Evolutionary conservation across 2,888 invertebrate species (phyloP).

Genomic region (Acronicta aceris): DNA sequence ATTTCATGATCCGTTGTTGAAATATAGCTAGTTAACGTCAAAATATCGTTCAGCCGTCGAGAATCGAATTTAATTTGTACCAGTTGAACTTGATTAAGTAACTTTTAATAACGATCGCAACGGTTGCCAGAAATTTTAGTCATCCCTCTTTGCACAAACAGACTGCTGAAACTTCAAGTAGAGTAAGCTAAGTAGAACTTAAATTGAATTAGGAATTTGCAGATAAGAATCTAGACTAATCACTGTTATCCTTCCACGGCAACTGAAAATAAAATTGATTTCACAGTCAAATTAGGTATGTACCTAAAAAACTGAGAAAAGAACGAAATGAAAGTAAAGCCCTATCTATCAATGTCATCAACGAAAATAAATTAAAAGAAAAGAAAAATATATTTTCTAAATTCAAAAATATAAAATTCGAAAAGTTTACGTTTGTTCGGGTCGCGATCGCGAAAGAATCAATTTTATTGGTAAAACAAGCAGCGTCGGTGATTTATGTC

Average conservation of each 20-base stretch:
- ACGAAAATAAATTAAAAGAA: constrained; percentile 22
- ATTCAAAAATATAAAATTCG: constrained; percentile 56
- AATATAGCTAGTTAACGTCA: constrained; percentile 61
- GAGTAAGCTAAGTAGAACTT: constrained; percentile 20
- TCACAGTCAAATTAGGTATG: constrained; percentile 13
- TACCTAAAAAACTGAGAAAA: constrained; percentile 7
- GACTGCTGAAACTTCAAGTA: constrained; percentile 19
- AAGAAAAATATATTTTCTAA: constrained; percentile 37
- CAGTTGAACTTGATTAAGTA: constrained; percentile 42
- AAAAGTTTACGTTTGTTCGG: constrained; percentile 65
- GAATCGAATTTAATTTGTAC: constrained; percentile 48
- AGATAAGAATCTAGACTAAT: constrained; percentile 8
- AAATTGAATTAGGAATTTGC: constrained; percentile 27
- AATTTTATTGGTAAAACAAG: constrained; percentile 88
- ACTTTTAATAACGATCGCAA: constrained; percentile 38
- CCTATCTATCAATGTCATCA: constrained; percentile 46
- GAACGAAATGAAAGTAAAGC: constrained; percentile 19
- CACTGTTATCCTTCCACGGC: constrained; percentile 8
- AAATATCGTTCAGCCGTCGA: constrained; percentile 31
- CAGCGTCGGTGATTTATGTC: constrained; percentile 83
- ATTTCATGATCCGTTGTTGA: constrained; percentile 71
- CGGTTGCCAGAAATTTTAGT: constrained; percentile 34
- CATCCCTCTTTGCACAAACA: constrained; percentile 16
- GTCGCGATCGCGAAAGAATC: constrained; percentile 80
- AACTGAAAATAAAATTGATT: constrained; percentile 23